These are phyloP conservation scores for Oreochromis grahami DNA, from an alignment of 2,797 vertebrate genomes.

Conservation along the genomic window DNA sequence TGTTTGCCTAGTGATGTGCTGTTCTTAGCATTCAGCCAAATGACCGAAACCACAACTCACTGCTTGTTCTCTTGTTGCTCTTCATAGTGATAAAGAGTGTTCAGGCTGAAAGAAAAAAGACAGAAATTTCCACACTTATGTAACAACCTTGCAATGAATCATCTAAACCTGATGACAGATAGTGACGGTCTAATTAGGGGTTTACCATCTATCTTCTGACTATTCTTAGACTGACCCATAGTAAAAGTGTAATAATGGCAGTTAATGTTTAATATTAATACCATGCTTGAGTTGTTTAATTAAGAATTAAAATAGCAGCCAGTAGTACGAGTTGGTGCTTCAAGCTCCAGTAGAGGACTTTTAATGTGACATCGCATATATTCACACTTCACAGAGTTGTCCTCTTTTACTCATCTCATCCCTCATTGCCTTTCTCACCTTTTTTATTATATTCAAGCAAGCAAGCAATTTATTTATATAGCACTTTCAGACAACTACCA, in stretches of 20 bases:
- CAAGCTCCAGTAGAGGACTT: slow-evolving; percentile 11
- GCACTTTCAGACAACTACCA: neutral
- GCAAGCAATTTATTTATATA: neutral
- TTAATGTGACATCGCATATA: slow-evolving; percentile 37
- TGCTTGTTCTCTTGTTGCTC: neutral
- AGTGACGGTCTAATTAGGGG: slow-evolving; percentile 59
- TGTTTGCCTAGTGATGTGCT: slow-evolving; percentile 65
- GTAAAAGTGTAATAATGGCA: slow-evolving; percentile 57
- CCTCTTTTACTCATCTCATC: slow-evolving; percentile 21
- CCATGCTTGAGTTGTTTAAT: slow-evolving; percentile 58
- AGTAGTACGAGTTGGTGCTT: slow-evolving; percentile 16
- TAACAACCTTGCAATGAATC: slow-evolving; percentile 50
- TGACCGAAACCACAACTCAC: slow-evolving; percentile 8
- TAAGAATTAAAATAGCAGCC: slow-evolving; percentile 51
- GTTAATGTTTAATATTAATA: slow-evolving; percentile 61
- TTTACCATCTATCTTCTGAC: slow-evolving; percentile 22
- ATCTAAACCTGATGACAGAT: slow-evolving; percentile 54
- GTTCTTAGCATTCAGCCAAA: slow-evolving; percentile 49
- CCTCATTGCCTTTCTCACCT: slow-evolving; percentile 10
- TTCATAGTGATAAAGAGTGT: slow-evolving; percentile 14
- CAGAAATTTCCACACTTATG: slow-evolving; percentile 52
- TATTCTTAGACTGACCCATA: slow-evolving; percentile 59
- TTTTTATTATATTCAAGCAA: neutral
- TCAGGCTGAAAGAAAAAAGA: neutral
- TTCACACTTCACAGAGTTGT: slow-evolving; percentile 35